Evolutionary conservation across 1,140 invertebrate genomes (phyloP).

Genomic region (Drosophila pseudoobscura): DNA sequence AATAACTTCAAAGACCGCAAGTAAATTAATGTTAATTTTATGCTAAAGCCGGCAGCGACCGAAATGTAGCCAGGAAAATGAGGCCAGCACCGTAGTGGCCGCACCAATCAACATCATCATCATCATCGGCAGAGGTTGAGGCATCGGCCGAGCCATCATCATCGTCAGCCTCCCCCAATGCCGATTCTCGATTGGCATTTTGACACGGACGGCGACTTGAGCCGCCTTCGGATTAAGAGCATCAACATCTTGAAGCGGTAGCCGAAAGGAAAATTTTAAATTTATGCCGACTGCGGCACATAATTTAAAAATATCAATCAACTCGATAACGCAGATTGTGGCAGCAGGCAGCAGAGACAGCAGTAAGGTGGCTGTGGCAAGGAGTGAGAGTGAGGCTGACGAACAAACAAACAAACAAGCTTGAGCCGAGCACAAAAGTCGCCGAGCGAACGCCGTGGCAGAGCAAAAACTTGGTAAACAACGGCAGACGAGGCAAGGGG

Average conservation of each 20-base stretch:
- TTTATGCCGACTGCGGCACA: conserved; percentile 80
- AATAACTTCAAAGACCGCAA: conserved; percentile 82
- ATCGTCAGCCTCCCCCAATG: conserved; percentile 6
- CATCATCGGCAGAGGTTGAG: conserved; percentile 22
- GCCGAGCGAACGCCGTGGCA: conserved; percentile 30
- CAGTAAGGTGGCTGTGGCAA: not conserved
- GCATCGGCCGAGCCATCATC: conserved; percentile 8
- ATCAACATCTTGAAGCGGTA: conserved; percentile 55
- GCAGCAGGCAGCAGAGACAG: conserved; percentile 6
- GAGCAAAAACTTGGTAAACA: conserved; percentile 71
- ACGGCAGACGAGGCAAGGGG: conserved; percentile 26
- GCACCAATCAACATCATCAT: conserved; percentile 68
- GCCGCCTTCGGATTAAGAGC: conserved; percentile 68
- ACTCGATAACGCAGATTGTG: conserved; percentile 77
- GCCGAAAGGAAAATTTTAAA: conserved; percentile 61
- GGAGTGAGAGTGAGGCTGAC: not conserved
- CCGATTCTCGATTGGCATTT: conserved; percentile 74
- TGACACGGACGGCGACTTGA: conserved; percentile 69
- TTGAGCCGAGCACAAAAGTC: conserved; percentile 46
- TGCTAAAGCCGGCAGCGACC: conserved; percentile 70
- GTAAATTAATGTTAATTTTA: conserved; percentile 82
- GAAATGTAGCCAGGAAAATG: conserved; percentile 58
- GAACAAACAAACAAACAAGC: conserved; percentile 64
- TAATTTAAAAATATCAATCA: conserved; percentile 82
- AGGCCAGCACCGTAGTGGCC: conserved; percentile 50